Conservation (phyloP, 2,113 vertebrate genomes). For the Piprites chloris region DNA sequence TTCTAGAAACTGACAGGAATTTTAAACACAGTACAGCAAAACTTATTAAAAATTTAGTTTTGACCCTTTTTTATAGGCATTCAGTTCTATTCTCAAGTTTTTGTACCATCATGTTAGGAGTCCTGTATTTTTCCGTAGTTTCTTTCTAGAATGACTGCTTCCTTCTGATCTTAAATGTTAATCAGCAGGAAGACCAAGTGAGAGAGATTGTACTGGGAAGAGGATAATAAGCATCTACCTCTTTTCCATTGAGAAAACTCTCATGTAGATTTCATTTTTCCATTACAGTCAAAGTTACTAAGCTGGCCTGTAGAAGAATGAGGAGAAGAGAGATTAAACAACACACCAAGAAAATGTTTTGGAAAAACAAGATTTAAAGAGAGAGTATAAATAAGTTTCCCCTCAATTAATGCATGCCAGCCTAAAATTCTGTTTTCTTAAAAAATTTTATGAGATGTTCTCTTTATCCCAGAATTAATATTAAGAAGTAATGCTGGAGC, state of each 20-base stretch:
- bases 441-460: background rate
- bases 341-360: background rate
- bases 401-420: background rate
- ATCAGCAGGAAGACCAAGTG: background rate
- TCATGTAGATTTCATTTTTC: background rate
- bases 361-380: background rate
- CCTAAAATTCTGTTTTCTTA: background rate
- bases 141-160: background rate
- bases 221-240: background rate
- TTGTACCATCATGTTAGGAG: background rate
- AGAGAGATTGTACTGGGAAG: background rate
- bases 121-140: background rate
- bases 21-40: background rate
- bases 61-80: background rate
- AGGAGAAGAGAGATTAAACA: background rate
- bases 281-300: background rate
- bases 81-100: background rate
- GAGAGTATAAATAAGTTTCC: background rate
- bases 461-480: background rate
- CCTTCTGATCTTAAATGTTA: background rate
- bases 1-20: background rate
- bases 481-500: background rate
- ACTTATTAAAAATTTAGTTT: background rate
- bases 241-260: background rate
- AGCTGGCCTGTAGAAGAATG: background rate